Evolutionary conservation across 2,113 vertebrate species (phyloP), one percentile per base, ranked within the genome.

Genomic region (Pogona vitticeps): DNA sequence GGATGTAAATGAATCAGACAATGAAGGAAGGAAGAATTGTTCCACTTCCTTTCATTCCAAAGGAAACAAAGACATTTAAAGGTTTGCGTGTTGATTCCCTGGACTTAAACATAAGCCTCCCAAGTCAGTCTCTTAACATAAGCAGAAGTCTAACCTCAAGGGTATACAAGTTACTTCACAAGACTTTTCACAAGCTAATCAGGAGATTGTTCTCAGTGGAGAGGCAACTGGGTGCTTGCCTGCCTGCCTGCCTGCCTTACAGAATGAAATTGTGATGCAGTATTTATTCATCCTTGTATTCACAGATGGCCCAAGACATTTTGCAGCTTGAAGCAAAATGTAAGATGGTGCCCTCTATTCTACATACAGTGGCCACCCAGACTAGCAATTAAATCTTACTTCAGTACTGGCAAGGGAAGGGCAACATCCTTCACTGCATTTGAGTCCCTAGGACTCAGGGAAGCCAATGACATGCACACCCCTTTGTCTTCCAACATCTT

Each of bases 1-100:
- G 92, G 89, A 93, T 92, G 92, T 91, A 94, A 95, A 95, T 94
- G 93, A 23, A 89, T 67, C 85, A 86, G 89, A 90, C 89, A 94
- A 94, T 75, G 92, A 92, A 33, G 67, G 83, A 88, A 76, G 0
- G 65, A 91, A 92, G 91, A 90, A 87, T 89, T 93, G 80, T 61
- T n/a, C 20, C 23, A 23, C 12, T 87, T 21, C 46, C 59, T 71
- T 82, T 86, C 84, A 56, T 65, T 63, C 72, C 78, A 76, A 91
- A 88, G 89, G 88, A 91, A 86, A 88, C 79, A 5, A 2, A 23
- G 26, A 76, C 86, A 23, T 61, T 72, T 52, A 79, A 90, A 90
- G 58, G 56, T 87, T 90, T 91, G 86, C 88, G 89, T 91, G 84
- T 89, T 77, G 86, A 90, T 75, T 73, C 78, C 56, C 52, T 65